Conservation (phyloP, 2,797 vertebrate genomes). For the Pangasius sanitwongsei region DNA sequence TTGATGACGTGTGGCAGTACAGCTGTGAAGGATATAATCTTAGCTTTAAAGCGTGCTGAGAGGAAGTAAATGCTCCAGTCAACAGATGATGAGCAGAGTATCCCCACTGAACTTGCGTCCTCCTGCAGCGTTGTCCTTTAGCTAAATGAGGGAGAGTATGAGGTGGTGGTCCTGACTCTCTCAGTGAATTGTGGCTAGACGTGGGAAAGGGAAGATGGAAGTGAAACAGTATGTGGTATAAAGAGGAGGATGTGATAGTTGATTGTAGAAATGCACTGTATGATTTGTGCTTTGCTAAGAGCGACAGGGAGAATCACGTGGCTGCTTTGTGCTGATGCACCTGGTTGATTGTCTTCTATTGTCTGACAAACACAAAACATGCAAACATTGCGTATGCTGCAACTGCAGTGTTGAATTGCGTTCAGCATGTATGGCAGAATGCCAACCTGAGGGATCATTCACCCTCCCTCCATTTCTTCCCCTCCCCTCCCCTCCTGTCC, state of each 20-base stretch:
- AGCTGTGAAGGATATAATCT: neutral
- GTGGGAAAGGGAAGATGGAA: neutral
- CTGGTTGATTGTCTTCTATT: constrained; percentile 23
- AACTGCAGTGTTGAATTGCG: constrained; percentile 39
- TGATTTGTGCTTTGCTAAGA: neutral
- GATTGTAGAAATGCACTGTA: neutral
- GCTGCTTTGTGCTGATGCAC: constrained; percentile 30
- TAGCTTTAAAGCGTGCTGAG: neutral
- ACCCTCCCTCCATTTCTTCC: constrained; percentile 3
- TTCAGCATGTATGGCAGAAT: constrained; percentile 18
- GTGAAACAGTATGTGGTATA: neutral
- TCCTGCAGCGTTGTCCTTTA: neutral
- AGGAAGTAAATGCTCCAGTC: neutral
- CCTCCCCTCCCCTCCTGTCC: neutral
- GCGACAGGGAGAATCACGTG: constrained; percentile 10
- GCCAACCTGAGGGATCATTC: constrained; percentile 20
- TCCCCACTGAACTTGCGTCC: neutral
- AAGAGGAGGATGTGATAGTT: neutral
- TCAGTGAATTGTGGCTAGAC: neutral
- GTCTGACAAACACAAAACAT: constrained; percentile 34
- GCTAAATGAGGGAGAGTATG: neutral
- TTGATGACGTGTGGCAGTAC: neutral
- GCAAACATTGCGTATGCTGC: constrained; percentile 29
- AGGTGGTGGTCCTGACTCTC: neutral
- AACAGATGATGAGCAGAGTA: neutral